Conservation (phyloP, 2,113 vertebrate genomes). For the Tychaedon coryphoeus region DNA sequence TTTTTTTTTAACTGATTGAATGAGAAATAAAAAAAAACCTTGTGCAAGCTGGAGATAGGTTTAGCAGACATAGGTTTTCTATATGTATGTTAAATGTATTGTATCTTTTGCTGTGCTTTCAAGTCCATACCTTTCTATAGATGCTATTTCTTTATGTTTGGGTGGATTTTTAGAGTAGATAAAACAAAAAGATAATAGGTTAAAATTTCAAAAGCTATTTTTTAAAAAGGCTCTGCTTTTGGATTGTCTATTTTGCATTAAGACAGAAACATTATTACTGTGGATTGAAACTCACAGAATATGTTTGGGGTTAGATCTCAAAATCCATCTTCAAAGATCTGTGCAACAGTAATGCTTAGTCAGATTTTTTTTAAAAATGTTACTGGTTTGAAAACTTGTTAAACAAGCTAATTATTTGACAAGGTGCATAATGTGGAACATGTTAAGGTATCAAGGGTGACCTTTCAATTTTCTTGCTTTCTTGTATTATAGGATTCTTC, state of each 20-base stretch:
- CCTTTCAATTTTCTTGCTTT: neutral
- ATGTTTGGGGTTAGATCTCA: neutral
- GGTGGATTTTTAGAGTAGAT: neutral
- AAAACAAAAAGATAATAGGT: neutral
- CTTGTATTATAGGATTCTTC: neutral
- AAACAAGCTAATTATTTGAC: neutral
- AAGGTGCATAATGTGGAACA: neutral
- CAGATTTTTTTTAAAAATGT: neutral
- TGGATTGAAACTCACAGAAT: neutral
- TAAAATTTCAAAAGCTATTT: neutral
- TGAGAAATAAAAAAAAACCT: neutral
- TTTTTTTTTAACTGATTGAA: neutral
- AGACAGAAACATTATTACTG: neutral
- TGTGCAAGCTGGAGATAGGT: neutral
- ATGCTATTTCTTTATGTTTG: neutral
- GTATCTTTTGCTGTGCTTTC: neutral
- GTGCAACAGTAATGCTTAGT: neutral
- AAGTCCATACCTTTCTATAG: neutral
- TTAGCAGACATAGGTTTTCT: neutral
- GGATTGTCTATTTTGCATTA: neutral
- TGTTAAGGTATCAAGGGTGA: neutral
- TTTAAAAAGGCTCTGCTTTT: neutral
- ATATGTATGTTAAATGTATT: neutral
- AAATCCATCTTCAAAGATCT: neutral
- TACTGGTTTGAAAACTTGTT: neutral